Percentiles rank a stretch among this genome's conserved stretches.
phyloP scores from a whole-genome alignment of 2,797 vertebrate genomes.

The Moxostoma hubbsi region DNA sequence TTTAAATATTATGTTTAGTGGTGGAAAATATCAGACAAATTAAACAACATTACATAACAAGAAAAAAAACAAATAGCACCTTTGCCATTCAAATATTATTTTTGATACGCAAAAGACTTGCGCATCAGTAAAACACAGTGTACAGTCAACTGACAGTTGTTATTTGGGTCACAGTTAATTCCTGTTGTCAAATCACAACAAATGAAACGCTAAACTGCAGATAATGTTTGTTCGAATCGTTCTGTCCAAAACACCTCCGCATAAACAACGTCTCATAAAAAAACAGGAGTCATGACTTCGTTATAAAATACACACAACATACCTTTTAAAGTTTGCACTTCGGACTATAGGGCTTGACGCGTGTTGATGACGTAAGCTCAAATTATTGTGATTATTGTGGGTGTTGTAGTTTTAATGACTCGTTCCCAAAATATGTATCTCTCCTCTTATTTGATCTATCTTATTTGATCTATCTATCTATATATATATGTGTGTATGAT shows the following conservation, averaged over 20 bases:
- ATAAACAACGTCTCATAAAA: neutral
- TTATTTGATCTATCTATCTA: too few species aligned
- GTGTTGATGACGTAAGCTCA: slow-evolving; percentile 32
- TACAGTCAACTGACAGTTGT: neutral
- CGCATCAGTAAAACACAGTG: neutral
- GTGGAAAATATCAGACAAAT: too few species aligned
- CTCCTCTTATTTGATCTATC: too few species aligned
- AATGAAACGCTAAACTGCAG: neutral
- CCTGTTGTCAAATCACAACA: neutral
- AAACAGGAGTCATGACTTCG: neutral
- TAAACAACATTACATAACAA: too few species aligned
- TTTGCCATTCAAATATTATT: too few species aligned
- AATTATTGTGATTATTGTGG: slow-evolving; percentile 23
- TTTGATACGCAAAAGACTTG: too few species aligned
- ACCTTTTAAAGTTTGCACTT: slow-evolving; percentile 28
- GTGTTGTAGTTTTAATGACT: slow-evolving; percentile 37
- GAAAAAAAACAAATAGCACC: too few species aligned
- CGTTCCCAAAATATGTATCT: too few species aligned
- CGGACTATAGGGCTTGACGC: slow-evolving; percentile 20
- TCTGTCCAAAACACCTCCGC: neutral
- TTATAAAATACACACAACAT: neutral
- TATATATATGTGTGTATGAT: too few species aligned
- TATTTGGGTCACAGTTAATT: slow-evolving; percentile 39
- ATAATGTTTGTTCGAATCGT: neutral
- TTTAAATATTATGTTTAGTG: too few species aligned